Evolutionary conservation across 2,888 invertebrate genomes (phyloP).

Genomic region (Leptinotarsa haldemani): DNA sequence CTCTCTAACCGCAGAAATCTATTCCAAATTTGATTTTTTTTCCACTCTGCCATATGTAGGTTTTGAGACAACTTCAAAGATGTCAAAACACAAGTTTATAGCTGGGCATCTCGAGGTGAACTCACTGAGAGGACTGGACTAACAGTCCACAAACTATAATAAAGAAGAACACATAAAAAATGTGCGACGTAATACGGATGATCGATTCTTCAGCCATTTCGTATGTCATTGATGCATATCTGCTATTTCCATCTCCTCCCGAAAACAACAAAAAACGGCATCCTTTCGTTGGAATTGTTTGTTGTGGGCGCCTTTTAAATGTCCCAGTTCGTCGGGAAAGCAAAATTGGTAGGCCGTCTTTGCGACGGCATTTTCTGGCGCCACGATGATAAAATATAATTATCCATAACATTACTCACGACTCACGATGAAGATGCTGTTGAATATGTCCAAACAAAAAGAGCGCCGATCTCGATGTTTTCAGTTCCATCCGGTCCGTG

Average conservation of each 20-base stretch:
- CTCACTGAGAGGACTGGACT: no score
- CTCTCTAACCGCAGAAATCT: no score
- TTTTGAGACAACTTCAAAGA: no score
- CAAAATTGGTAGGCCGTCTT: not conserved
- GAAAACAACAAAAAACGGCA: not conserved
- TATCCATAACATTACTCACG: slow-evolving; percentile 2
- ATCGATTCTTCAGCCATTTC: not conserved
- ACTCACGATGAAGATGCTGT: not conserved
- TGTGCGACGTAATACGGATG: not conserved
- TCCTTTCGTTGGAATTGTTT: not conserved
- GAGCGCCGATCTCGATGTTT: not conserved
- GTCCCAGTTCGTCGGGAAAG: not conserved
- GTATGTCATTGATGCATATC: not conserved
- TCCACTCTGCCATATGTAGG: no score
- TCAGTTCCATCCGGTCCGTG: not conserved
- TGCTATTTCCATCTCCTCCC: not conserved
- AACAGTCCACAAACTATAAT: no score
- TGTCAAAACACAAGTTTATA: no score
- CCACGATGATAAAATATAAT: slow-evolving; percentile 2
- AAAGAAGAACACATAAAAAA: no score
- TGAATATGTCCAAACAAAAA: slow-evolving; percentile 2
- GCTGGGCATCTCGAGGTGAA: no score
- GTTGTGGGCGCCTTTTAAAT: not conserved
- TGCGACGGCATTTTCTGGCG: slow-evolving; percentile 3
- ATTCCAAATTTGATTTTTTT: no score